Evolutionary conservation across 2,113 vertebrate genomes (phyloP), one percentile per base, ranked within the genome.

Genomic region (Polypterus senegalus): DNA sequence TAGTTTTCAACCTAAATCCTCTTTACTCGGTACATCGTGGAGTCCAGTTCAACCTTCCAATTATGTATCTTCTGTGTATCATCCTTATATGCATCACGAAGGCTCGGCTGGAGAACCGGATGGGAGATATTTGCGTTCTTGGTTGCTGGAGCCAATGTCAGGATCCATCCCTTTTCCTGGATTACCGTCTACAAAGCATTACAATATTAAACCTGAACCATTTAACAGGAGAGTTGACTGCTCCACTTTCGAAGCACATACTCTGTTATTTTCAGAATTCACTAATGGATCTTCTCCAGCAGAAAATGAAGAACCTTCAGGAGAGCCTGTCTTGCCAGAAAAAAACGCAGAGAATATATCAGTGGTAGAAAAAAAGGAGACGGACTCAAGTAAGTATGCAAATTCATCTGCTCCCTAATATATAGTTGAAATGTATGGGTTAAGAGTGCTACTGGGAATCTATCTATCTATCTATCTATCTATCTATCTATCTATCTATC

Each of bases 171-270:
- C 93, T 75, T 89, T 97, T 82, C 86, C 92, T 70, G 94, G 91
- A 87, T 89, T 96, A 81, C 84, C 92, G 72, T 83, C 94, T 73
- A 75, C 87, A 79, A 86, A 90, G 84, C 91, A 92, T 71, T 94
- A 96, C 68, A 93, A 92, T 77, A 87, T 96, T 88, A 99, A 97
- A 86, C 90, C 91, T 62, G 93, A 98, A 81, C 93, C 94, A 54
- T 80, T 91, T 72, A 70, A 90, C 77, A 90, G 90, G 59, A 88
- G 84, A 76, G 88, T 85, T 74, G 78, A 83, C 81, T 86, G 85
- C 54, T 89, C 89, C 74, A 88, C 91, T 81, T 86, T 93, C 83
- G 92, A 92, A 82, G 84, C 91, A 60, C 91, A 91, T 86, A 88
- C 93, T 72, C 79, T 92, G 77, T 88, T 92, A 81, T 84, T 92